Base-by-base conservation (phyloP, 1,140 invertebrate species). In the Drosophila sucinea region DNA sequence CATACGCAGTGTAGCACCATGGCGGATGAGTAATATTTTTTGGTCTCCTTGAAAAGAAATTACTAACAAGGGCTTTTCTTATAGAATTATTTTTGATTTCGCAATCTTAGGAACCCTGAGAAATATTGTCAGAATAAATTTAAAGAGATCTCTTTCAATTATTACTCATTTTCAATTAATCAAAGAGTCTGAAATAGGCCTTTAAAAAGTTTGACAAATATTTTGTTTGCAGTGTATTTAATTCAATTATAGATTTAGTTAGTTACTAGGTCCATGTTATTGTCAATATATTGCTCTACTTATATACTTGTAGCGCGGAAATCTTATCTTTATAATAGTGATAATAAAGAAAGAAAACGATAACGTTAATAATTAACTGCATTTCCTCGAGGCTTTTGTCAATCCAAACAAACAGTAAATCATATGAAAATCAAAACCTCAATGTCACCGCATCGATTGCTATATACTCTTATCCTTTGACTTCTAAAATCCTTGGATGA, bases 361-460 rank as follows among this genome's bases (percentile, higher is more conserved):
- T 67, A 74, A 11, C 27, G 5, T 4, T 17, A 17, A 51, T 58
- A 33, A 35, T 17, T 35, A 58, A 33, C 32, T 58, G 33, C 56
- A 58, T 58, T 33, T 35, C 27, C 23, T 51, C 1, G 23, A 58
- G 57, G 72, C 64, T 76, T 74, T 76, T 58, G 27, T 60, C 44
- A 75, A 75, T 58, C 58, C 62, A 75, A 29, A 44, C 25, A 25
- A 72, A 56, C 5, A 56, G 38, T 73, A 73, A 44, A 66, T 56
- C 40, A 27, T 27, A 8, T 27, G 7, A 51, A 10, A 51, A 51
- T 25, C 25, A 27, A 25, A 10, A 8, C 3, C 23, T 3, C 25
- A 51, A 38, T 35, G 6, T 35, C 1, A 35, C 8, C 10, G 10
- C 0, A 2, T 38, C 35, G 35, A 38, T 1, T 1, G 3, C 3